Percentiles rank a stretch among this genome's conserved stretches.
Conservation (phyloP, 2,113 vertebrate genomes). For the Cyanoramphus novaezelandiae region DNA sequence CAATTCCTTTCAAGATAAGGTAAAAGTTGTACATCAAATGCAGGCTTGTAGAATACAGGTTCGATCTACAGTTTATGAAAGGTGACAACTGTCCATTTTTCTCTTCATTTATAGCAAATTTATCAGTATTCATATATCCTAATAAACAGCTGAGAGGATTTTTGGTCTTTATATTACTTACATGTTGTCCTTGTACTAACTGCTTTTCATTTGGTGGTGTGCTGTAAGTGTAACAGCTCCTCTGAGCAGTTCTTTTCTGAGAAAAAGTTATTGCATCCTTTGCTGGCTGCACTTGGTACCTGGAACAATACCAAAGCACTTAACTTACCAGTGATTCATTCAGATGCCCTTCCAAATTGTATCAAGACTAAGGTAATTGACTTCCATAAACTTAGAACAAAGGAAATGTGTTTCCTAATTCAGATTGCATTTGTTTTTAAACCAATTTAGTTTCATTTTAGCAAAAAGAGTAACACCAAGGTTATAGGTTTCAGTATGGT, state of each 20-base stretch:
- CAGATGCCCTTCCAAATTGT: conserved; percentile 13
- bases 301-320: conserved; percentile 19
- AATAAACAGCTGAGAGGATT: background rate
- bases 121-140: background rate
- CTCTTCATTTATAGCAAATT: background rate
- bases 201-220: background rate
- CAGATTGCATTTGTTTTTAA: background rate
- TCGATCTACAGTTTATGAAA: background rate
- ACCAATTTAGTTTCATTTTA: background rate
- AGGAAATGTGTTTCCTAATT: background rate
- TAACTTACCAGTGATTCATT: conserved; percentile 21
- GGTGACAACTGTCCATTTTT: background rate
- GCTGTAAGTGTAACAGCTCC: background rate
- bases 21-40: background rate
- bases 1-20: background rate
- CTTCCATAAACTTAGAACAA: conserved; percentile 22
- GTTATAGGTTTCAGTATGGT: background rate
- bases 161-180: background rate
- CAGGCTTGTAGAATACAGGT: rapidly evolving
- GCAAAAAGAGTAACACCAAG: background rate
- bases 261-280: background rate
- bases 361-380: background rate
- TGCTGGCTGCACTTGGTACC: background rate
- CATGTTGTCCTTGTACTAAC: background rate
- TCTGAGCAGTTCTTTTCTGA: background rate